Evolutionary conservation across 1,140 invertebrate genomes (phyloP).

Genomic region (Agrilus planipennis): DNA sequence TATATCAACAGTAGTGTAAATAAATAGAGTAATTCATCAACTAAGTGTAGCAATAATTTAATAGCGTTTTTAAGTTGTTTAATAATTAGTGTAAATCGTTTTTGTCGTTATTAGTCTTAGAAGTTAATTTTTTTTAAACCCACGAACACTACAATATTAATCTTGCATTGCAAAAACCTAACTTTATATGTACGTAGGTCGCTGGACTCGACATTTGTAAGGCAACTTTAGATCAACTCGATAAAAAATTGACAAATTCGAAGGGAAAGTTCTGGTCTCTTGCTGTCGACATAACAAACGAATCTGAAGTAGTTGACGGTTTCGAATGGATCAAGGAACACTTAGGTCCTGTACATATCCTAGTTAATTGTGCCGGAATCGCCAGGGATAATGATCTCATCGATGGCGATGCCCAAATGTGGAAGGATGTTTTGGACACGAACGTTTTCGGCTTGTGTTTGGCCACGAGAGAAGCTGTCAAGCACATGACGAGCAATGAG

Average conservation of each 20-base stretch:
- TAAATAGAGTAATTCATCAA: no score
- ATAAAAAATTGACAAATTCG: constrained; percentile 5
- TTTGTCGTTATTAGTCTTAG: no score
- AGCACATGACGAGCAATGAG: constrained; percentile 14
- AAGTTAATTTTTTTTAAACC: no score
- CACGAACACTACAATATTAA: no score
- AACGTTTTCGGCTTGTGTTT: constrained; percentile 10
- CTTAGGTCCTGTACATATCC: constrained; percentile 52
- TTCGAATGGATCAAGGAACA: constrained; percentile 49
- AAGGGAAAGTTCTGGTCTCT: not conserved
- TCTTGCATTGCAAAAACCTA: no score
- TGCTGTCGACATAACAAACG: constrained; percentile 45
- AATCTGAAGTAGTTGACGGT: constrained; percentile 47
- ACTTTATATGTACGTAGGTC: no score
- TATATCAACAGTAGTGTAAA: no score
- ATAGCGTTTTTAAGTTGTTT: no score
- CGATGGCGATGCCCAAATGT: constrained; percentile 14
- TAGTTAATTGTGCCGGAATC: constrained; percentile 63
- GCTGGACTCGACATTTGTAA: constrained; percentile 54
- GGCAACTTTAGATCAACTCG: constrained; percentile 38
- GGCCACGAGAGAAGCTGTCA: constrained; percentile 10
- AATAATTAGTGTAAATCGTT: no score
- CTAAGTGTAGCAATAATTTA: no score
- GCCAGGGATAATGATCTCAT: constrained; percentile 18
- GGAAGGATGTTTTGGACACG: constrained; percentile 5